phyloP scores from a whole-genome alignment of 2,797 vertebrate species.

The Siniperca scherzeri region DNA sequence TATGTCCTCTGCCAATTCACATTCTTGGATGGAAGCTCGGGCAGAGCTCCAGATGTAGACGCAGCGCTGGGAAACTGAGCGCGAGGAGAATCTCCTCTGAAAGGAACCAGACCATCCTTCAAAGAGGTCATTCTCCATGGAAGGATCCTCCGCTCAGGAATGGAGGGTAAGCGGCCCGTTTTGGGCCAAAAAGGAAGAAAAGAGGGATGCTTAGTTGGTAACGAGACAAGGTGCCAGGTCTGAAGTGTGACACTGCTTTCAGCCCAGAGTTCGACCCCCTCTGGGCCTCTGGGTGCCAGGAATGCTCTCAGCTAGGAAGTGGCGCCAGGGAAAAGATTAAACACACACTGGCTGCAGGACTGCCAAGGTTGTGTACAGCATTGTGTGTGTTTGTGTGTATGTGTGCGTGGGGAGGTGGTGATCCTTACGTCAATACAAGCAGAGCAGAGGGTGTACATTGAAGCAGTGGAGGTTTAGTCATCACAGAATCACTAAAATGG shows the following conservation, averaged over 20 bases:
- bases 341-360: conserved; percentile 71
- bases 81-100: conserved; percentile 83
- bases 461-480: conserved; percentile 19
- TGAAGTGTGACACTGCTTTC: conserved; percentile 81
- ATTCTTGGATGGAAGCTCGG: conserved; percentile 73
- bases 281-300: conserved; percentile 79
- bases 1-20: conserved; percentile 78
- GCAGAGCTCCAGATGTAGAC: conserved; percentile 72
- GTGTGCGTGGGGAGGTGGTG: conserved; percentile 15
- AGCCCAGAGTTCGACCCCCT: conserved; percentile 69
- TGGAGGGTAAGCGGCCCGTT: conserved; percentile 60
- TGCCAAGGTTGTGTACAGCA: conserved; percentile 56
- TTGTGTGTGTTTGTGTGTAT: conserved; percentile 51
- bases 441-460: conserved; percentile 15
- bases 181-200: conserved; percentile 67
- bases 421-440: conserved; percentile 53
- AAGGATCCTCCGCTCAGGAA: conserved; percentile 71
- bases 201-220: conserved; percentile 70
- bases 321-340: conserved; percentile 83
- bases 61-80: conserved; percentile 81
- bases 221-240: conserved; percentile 75
- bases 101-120: conserved; percentile 81
- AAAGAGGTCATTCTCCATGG: conserved; percentile 81
- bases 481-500: conserved; percentile 15
- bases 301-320: conserved; percentile 79